phyloP scores from a whole-genome alignment of 2,113 vertebrate genomes.

The Heloderma charlesbogerti region DNA sequence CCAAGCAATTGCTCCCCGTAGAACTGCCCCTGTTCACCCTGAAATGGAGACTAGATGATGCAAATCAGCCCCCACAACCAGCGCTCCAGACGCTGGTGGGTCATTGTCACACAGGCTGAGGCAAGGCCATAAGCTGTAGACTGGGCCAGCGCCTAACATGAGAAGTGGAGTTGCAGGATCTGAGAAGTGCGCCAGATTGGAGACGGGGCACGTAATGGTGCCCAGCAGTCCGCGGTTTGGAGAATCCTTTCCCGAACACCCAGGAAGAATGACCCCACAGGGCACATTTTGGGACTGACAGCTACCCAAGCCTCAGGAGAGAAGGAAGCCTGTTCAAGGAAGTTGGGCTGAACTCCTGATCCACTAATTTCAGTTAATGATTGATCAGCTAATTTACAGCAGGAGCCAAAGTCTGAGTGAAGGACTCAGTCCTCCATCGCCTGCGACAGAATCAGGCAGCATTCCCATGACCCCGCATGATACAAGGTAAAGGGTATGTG shows the following conservation, averaged over 20 bases:
- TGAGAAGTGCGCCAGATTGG: background rate
- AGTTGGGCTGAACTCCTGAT: background rate
- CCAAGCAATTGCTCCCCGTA: background rate
- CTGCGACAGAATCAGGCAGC: background rate
- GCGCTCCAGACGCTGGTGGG: background rate
- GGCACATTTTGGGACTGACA: background rate
- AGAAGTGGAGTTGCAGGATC: background rate
- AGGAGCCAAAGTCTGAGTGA: conserved; percentile 37
- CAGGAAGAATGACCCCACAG: background rate
- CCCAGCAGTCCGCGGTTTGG: background rate
- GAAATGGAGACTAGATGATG: no score
- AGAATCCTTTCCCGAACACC: background rate
- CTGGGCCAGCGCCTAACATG: background rate
- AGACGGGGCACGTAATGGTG: background rate
- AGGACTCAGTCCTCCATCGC: background rate
- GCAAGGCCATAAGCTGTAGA: background rate
- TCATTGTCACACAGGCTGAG: no score
- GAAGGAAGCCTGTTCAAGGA: background rate
- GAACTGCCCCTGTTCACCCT: background rate
- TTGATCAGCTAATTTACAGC: conserved; percentile 28
- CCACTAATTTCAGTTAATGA: conserved; percentile 43
- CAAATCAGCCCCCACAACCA: background rate
- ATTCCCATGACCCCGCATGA: background rate
- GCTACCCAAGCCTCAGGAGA: background rate
- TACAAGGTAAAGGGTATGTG: conserved; percentile 16